Evolutionary conservation across 2,797 vertebrate genomes (phyloP), one percentile per base, ranked within the genome.

Genomic region (Pangasius macronema): DNA sequence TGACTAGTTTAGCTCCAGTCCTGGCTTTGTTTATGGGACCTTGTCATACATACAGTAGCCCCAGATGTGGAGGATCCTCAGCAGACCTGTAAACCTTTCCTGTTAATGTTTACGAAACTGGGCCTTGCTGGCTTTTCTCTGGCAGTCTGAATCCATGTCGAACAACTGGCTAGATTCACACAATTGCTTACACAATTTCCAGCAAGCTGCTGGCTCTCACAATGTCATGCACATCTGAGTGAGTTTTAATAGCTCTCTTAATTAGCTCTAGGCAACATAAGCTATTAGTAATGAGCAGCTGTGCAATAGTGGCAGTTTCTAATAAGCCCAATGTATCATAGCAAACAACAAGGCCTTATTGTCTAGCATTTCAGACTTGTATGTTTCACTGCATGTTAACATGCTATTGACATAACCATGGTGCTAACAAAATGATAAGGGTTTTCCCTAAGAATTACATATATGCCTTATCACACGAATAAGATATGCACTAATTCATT

Each of bases 261-360:
- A 53, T 13, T n/a, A 83, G 30, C 49, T 22, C 49, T 68, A 18
- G 88, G 92, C 89, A 88, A 93, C 88, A 73, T 82, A 86, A 94
- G 93, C 95, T 96, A 96, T 96, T 96, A 93, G 92, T 91, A 93
- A 92, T 92, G 92, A 92, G 91, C 95, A 96, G 95, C 94, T 95
- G 94, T 93, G 94, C 88, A 93, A 27, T 59, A 76, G 92, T 89
- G 92, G 93, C 92, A 91, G 90, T 89, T 92, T 90, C 93, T 96
- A 97, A 97, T 94, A 94, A 96, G 92, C 87, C 79, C 93, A 94
- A 97, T 97, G 96, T 92, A 96, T 97, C 96, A 97, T 94, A 89
- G 92, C 93, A 93, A 94, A 92, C 88, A 84, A 80, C 93, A 88
- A 49, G 91, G 92, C 94, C 93, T 85, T 82, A 63, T 75, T 49